phyloP scores from a whole-genome alignment of 1,140 invertebrate genomes.

The Psilanteris sp. region DNA sequence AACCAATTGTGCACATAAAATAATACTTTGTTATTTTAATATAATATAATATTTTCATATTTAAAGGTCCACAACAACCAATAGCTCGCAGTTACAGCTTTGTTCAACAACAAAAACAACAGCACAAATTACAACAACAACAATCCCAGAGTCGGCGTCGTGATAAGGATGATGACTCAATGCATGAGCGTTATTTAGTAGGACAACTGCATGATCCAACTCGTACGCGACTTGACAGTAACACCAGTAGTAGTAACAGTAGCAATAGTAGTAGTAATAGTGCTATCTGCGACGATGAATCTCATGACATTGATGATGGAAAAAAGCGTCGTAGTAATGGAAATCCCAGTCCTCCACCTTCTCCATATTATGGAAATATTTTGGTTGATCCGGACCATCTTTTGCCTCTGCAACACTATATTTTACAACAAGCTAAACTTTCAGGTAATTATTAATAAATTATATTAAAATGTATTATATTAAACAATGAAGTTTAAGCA shows the following conservation, averaged over 20 bases:
- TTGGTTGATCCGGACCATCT: constrained; percentile 82
- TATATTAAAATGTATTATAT: too few relatives aligned
- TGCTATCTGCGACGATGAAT: constrained; percentile 70
- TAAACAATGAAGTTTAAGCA: too few relatives aligned
- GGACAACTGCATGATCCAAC: constrained; percentile 70
- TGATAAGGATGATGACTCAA: constrained; percentile 85
- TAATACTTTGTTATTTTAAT: too few relatives aligned
- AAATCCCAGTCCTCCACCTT: constrained; percentile 77
- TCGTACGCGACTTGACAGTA: constrained; percentile 73
- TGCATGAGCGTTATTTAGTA: constrained; percentile 89
- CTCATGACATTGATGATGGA: constrained; percentile 66
- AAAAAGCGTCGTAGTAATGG: constrained; percentile 77
- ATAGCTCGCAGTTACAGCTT: constrained; percentile 86
- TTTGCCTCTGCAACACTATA: constrained; percentile 91
- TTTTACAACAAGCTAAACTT: constrained; percentile 90
- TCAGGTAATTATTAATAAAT: constrained; percentile 79
- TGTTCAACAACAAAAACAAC: constrained; percentile 83
- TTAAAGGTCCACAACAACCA: constrained; percentile 71
- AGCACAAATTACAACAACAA: constrained; percentile 76
- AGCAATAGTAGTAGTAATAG: constrained; percentile 75
- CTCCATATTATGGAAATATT: constrained; percentile 76
- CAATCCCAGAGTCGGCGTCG: constrained; percentile 76
- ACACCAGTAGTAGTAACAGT: constrained; percentile 74
- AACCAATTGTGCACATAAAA: too few relatives aligned
- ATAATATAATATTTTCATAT: not conserved